Conservation (phyloP, 1,140 invertebrate genomes). For the Heliconius congener region DNA sequence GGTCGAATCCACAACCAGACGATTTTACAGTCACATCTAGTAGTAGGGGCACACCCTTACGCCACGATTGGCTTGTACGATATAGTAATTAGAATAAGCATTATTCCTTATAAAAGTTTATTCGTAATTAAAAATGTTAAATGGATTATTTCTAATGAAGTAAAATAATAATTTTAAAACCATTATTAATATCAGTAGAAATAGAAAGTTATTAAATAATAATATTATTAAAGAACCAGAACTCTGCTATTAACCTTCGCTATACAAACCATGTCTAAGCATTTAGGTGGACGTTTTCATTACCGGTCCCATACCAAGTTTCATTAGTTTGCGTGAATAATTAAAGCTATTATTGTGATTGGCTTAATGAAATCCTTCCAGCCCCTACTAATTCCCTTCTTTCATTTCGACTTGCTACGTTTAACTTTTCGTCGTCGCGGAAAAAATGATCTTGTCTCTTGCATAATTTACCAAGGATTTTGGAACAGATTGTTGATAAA, state of each 20-base stretch:
- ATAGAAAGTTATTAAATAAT: not conserved
- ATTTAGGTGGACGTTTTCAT: constrained; percentile 54
- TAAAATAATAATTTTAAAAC: no score
- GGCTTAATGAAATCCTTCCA: constrained; percentile 66
- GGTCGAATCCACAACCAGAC: no score
- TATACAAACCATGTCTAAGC: constrained; percentile 21
- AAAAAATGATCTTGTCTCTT: constrained; percentile 28
- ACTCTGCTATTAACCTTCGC: constrained; percentile 12
- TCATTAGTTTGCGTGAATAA: constrained; percentile 70
- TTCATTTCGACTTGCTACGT: constrained; percentile 44
- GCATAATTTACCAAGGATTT: constrained; percentile 20
- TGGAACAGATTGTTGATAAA: constrained; percentile 13
- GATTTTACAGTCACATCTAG: no score
- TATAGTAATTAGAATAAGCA: not conserved
- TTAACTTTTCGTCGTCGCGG: constrained; percentile 27
- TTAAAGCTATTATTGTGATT: constrained; percentile 72
- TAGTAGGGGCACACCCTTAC: no score
- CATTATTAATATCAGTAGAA: not conserved
- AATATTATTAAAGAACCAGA: not conserved
- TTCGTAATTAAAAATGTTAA: not conserved
- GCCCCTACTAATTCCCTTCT: constrained; percentile 48
- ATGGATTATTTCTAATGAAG: not conserved
- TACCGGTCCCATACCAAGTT: constrained; percentile 64
- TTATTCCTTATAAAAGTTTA: not conserved
- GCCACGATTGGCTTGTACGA: no score